Evolutionary conservation across 2,113 vertebrate genomes (phyloP).

Genomic region (Erythrolamprus reginae): DNA sequence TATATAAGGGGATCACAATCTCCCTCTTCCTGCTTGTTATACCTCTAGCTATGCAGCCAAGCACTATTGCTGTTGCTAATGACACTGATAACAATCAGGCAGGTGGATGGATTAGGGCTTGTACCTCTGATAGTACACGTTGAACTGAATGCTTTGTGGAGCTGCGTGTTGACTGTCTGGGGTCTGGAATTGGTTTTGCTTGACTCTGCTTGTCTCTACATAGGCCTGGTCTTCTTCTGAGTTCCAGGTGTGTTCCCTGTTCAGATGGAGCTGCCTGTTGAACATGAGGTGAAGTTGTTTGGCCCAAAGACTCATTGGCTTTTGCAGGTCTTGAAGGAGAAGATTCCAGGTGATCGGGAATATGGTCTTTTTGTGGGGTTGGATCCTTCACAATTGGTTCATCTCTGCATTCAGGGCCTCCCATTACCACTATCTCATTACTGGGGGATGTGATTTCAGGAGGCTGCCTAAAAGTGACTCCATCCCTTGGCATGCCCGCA

Average conservation of each 20-base stretch:
- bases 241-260: background rate
- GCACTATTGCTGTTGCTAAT: background rate
- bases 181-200: background rate
- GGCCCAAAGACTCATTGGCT: background rate
- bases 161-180: background rate
- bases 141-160: slow-evolving; percentile 47
- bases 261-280: slow-evolving; percentile 10
- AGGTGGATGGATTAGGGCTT: background rate
- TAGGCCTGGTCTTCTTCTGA: background rate
- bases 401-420: background rate
- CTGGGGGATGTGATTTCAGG: background rate
- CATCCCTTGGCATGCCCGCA: background rate
- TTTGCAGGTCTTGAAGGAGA: background rate
- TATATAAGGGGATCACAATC: too few species aligned
- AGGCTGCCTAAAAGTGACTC: background rate
- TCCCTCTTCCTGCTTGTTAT: too few species aligned
- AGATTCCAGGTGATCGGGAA: background rate
- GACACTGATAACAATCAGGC: background rate
- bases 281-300: background rate
- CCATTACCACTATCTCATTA: too few species aligned
- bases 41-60: too few species aligned
- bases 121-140: slow-evolving; percentile 68
- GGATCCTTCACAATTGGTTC: background rate
- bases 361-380: background rate
- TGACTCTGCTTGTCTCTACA: background rate